A percentile compares a stretch with the other conserved stretches of the same genome.
These are phyloP conservation scores for Anguilla rostrata DNA, from an alignment of 2,113 vertebrate species.

Conservation along the genomic window DNA sequence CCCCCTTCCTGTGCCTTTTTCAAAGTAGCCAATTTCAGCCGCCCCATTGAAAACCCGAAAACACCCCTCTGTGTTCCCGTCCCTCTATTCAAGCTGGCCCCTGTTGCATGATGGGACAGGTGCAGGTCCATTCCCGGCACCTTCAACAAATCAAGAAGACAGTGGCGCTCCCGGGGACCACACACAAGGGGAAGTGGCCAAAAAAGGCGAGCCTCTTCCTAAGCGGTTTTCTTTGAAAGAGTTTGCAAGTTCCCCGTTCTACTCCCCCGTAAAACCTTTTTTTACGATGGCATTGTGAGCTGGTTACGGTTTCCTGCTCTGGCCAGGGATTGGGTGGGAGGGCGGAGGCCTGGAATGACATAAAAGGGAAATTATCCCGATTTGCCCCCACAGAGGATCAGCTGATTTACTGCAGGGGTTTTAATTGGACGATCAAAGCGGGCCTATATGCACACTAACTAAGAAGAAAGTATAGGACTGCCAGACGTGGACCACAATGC, in stretches of 20 bases:
- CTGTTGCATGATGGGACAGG: conserved; percentile 37
- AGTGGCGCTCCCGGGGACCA: conserved; percentile 35
- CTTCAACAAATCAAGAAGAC: conserved; percentile 45
- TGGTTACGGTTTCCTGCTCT: conserved; percentile 38
- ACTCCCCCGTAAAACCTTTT: neutral
- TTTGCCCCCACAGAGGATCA: conserved; percentile 22
- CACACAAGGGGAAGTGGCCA: conserved; percentile 25
- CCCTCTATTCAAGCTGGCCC: conserved; percentile 25
- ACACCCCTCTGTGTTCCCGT: conserved; percentile 24
- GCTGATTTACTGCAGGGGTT: conserved; percentile 26
- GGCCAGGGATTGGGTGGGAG: neutral
- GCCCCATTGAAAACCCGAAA: conserved; percentile 19
- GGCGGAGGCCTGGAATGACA: conserved; percentile 33
- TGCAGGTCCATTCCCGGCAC: conserved; percentile 38
- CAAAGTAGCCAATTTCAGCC: conserved; percentile 22
- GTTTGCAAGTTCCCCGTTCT: neutral
- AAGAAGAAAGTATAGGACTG: neutral
- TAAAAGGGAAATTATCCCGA: conserved; percentile 35
- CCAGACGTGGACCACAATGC: neutral
- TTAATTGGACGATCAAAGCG: conserved; percentile 23
- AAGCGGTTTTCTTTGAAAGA: conserved; percentile 35
- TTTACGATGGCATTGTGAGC: neutral
- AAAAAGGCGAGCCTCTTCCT: conserved; percentile 28
- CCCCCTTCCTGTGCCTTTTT: conserved; percentile 19
- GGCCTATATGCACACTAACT: neutral